Base-by-base conservation (phyloP, 2,888 invertebrate species). In the Meiosimyza decipiens region DNA sequence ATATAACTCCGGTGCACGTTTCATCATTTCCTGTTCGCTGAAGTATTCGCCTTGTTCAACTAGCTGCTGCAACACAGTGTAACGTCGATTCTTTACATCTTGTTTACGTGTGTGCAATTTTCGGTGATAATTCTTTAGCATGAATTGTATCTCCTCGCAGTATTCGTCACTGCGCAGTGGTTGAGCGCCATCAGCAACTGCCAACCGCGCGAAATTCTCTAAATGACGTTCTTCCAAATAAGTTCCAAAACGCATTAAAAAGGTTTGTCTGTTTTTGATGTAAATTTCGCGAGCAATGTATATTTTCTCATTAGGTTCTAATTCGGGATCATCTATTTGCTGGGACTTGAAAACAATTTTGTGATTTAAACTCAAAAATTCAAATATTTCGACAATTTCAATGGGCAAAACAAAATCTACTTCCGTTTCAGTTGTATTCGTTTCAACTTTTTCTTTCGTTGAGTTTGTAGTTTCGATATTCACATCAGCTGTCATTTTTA, bases 21-120 rank as follows among this genome's bases (percentile, higher is more conserved):
- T 92, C 91, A 96, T 95, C 98, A 98, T 98, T 89, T 96, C 94
- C 74, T 91, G 91, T 85, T 98, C 97, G 83, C 93, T 93, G 82
- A 98, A 98, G 86, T 97, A 98, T 40, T 90, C 89, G 5, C 83
- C 90, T 67, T 89, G 88, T 9, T 79, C 70, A 54, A 94, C 88
- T 77, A 97, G 86, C 80, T 91, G 89, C 80, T 94, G 91, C 82
- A 97, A 87, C 1, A 96, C 97, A 81, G 92, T 91, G 83, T 91
- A 97, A 55, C 97, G 89, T 78, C 96, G 89, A 84, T 97, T 97
- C 85, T 92, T 93, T 0, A 93, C 87, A 81, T 90, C 89, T 71
- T 89, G 89, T 77, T 86, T 88, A 76, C 87, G 87, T 73, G 87
- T 89, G 55, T 89, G 87, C 16, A 91, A 89, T 79, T 90, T 91